Base-by-base conservation (phyloP, 2,888 invertebrate genomes). In the Dryobotodes eremita region DNA sequence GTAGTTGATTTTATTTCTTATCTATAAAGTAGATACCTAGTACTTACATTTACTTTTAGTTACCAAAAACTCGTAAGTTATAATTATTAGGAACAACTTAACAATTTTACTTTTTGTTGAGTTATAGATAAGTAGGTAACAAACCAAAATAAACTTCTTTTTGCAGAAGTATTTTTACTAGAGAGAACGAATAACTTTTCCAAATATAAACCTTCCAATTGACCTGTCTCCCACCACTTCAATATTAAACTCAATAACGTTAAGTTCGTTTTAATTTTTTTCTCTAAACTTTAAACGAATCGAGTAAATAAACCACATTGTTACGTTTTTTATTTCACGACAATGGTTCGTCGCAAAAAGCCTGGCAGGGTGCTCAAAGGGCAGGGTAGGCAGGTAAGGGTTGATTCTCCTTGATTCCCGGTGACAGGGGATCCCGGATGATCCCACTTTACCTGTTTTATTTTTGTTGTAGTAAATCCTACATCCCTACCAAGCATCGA, bases 291-390 rank as follows among this genome's bases (percentile, higher is more conserved):
- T 88, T 87, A 88, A 86, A 88, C 84, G 83, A 87, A 83, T 89
- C 79, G 84, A 88, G 89, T 90, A 91, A 91, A 92, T 90, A 92
- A 91, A 91, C 90, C 86, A 84, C 85, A 88, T 90, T 91, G 90
- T 90, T 85, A 85, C 77, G 80, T 89, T 89, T 91, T 90, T 89
- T 89, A 84, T 86, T 76, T 86, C 86, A 90, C 90, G 91, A 94
- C 94, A 93, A 92, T 91, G 91, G 92, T 89, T 90, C 92, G 91
- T 91, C 91, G 91, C 93, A 93, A 94, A 94, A 93, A 94, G 92
- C 90, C 90, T 89, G 91, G 90, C 89, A 90, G 91, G 90, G 91
- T 92, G 91, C 90, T 91, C 93, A 92, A 94, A 93, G 92, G 94
- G 91, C 71, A 61, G 93, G 94, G 91, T 57, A 68, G 42, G 89